Evolutionary conservation across 2,797 vertebrate species (phyloP).

Genomic region (Poecilia velifera): DNA sequence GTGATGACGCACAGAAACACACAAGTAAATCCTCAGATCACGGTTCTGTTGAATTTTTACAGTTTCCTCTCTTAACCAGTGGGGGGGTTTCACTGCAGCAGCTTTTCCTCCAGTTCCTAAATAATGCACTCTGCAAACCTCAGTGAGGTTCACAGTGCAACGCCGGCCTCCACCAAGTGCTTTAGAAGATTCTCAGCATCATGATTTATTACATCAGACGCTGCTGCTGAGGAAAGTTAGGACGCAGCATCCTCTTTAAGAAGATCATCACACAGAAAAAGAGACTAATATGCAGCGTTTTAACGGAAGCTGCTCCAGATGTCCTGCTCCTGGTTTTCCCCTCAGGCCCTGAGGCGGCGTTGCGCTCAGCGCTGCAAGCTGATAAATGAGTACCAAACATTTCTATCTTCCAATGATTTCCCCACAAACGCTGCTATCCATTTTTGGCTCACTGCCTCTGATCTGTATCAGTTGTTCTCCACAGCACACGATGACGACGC

Average conservation of each 20-base stretch:
- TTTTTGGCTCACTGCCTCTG: constrained; percentile 9
- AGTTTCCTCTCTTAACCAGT: not conserved
- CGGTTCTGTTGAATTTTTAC: not conserved
- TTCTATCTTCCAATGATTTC: constrained; percentile 15
- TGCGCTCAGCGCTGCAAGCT: constrained; percentile 5
- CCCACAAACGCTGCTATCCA: not conserved
- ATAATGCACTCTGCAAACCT: constrained; percentile 10
- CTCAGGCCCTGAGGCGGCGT: not conserved
- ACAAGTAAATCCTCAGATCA: not conserved
- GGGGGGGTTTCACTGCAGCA: not conserved
- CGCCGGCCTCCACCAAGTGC: not conserved
- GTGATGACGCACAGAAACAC: constrained; percentile 33
- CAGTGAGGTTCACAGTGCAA: not conserved
- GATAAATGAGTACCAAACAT: constrained; percentile 8
- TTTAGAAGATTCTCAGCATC: constrained; percentile 13
- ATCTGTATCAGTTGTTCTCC: constrained; percentile 26
- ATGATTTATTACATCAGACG: not conserved
- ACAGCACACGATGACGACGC: not conserved
- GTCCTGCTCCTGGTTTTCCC: constrained; percentile 11
- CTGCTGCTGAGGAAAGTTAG: constrained; percentile 5
- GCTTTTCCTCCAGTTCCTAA: constrained; percentile 4
- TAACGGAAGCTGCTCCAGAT: constrained; percentile 42
- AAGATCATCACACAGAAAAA: constrained; percentile 4
- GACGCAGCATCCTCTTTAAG: not conserved
- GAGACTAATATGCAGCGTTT: constrained; percentile 27